Evolutionary conservation across 2,888 invertebrate species (phyloP), one percentile per base, ranked within the genome.

Genomic region (Sminthurinus aureus): DNA sequence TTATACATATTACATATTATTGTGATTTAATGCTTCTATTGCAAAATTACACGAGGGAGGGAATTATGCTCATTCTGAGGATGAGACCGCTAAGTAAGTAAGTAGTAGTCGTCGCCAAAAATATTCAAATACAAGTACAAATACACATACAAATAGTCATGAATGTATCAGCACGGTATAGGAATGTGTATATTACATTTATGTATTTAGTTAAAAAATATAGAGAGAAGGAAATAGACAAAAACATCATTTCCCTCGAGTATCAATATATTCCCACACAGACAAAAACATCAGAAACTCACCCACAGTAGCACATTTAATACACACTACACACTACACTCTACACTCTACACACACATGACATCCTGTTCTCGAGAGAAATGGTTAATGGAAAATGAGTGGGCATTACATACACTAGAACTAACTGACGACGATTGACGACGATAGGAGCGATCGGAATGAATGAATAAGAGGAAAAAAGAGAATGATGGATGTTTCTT

Each of bases 401-500:
- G 79, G 69, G 79, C 50, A 69, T 69, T 79, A 71, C 22, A 24
- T 71, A 58, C 13, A 15, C 58, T 58, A 71, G 71, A 71, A 71
- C 71, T 71, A 74, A 81, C 80, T 81, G 80, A 81, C 80, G 80
- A 81, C 24, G 13, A 20, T 71, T 71, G 71, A 58, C 13, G 38
- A 38, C 38, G 38, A 38, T 38, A 38, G 38, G 38, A 38, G 38
- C 38, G 58, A 58, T 58, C 58, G 18, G 15, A 18, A 58, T 58
- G 58, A 58, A 58, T 82, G 82, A 83, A 83, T 83, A 79, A 83
- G 71, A 83, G 83, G 38, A 38, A 38, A 69, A 83, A 58, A 52
- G 79, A 58, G 20, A 67, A 82, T 82, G 82, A 82, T 82, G 77
- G 82, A 82, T 82, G 82, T 78, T 38, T 38, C 38, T 38, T 38